These are phyloP conservation scores for Conus canariensis DNA, from an alignment of 2,888 invertebrate species.

Conservation along the genomic window DNA sequence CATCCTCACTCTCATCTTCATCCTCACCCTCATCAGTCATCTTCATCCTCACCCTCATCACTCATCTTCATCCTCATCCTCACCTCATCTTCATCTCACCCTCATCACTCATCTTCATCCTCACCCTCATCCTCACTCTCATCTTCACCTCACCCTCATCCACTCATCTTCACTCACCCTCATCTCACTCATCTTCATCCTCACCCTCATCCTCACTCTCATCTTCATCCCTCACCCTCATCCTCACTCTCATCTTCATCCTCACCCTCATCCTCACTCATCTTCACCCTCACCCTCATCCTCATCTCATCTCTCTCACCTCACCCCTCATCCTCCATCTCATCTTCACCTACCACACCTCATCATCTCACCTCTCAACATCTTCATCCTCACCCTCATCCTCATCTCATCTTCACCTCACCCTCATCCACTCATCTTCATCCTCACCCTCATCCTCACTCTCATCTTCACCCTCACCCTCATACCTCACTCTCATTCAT, in stretches of 20 bases:
- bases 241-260: background rate
- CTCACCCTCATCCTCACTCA: no score
- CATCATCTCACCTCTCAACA: fast-evolving
- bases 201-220: slow-evolving; percentile 76
- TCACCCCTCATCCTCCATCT: no score
- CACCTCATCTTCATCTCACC: no score
- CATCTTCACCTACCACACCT: no score
- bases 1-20: no score
- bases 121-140: background rate
- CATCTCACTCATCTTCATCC: slow-evolving; percentile 76
- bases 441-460: background rate
- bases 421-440: background rate
- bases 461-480: no score
- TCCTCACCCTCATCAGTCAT: no score
- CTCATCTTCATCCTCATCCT: no score
- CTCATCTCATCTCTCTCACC: no score
- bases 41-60: no score
- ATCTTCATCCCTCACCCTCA: background rate
- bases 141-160: background rate
- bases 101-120: background rate
- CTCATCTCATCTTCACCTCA: background rate
- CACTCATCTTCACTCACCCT: background rate
- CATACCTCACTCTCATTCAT: slow-evolving; percentile 56
- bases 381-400: no score
- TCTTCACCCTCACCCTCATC: no score